Percentiles rank a stretch among this genome's conserved stretches.
These are phyloP conservation scores for Desmodus rotundus DNA, from an alignment of 2,113 vertebrate genomes.

Conservation along the genomic window DNA sequence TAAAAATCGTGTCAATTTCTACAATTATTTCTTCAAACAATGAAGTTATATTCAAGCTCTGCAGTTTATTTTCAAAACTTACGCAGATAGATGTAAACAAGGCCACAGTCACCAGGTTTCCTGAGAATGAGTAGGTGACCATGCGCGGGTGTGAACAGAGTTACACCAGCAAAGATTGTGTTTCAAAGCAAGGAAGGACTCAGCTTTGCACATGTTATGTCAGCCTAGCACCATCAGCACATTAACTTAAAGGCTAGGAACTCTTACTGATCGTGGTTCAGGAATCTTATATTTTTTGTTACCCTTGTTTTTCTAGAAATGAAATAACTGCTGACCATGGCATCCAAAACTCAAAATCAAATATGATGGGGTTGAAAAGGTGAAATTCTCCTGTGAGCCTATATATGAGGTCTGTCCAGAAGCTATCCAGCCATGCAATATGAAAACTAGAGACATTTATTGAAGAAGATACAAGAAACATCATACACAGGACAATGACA, in stretches of 20 bases:
- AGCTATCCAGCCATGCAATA: too few relatives aligned
- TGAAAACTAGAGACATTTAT: too few relatives aligned
- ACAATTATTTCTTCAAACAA: neutral
- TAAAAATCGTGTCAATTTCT: neutral
- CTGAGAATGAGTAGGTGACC: neutral
- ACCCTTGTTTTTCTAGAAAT: neutral
- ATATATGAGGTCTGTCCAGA: too few relatives aligned
- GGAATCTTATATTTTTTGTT: neutral
- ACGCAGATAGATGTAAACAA: neutral
- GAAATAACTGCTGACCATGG: neutral
- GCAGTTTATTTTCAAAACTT: neutral
- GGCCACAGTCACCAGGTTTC: neutral
- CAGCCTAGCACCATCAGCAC: neutral
- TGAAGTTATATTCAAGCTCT: neutral
- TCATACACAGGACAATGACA: too few relatives aligned
- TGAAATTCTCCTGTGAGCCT: neutral
- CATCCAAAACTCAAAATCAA: slow-evolving; percentile 26
- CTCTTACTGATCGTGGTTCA: neutral
- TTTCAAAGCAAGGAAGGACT: neutral
- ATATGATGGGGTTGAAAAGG: neutral
- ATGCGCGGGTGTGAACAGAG: neutral
- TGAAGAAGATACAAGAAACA: too few relatives aligned
- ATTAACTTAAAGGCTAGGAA: neutral
- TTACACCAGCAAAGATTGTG: neutral
- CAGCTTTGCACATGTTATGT: neutral